phyloP scores from a whole-genome alignment of 2,113 vertebrate species.

The Spizaetus ornatus region DNA sequence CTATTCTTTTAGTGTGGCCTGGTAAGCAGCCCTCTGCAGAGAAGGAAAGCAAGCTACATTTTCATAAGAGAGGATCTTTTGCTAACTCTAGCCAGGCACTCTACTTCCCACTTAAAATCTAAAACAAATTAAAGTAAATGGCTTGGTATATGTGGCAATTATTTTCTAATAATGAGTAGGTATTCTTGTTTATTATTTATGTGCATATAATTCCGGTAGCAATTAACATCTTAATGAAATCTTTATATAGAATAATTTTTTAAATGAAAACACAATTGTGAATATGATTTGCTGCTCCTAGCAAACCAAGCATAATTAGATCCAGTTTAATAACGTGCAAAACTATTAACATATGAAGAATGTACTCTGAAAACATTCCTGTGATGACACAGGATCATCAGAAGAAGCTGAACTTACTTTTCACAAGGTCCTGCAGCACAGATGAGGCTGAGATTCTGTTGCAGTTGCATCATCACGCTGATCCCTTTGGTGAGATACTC shows the following conservation, averaged over 20 bases:
- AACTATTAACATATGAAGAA: slow-evolving; percentile 63
- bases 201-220: slow-evolving; percentile 26
- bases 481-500: neutral
- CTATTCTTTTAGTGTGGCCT: neutral
- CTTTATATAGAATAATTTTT: slow-evolving; percentile 31
- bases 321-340: slow-evolving; percentile 2
- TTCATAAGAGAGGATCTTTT: neutral
- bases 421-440: neutral
- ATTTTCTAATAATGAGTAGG: slow-evolving; percentile 34
- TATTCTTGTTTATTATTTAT: slow-evolving; percentile 57
- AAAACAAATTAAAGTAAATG: slow-evolving; percentile 24
- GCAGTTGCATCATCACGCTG: neutral
- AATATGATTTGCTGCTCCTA: slow-evolving; percentile 43
- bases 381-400: neutral
- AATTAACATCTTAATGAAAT: slow-evolving; percentile 63
- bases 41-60: neutral
- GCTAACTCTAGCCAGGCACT: neutral
- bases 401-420: slow-evolving; percentile 44
- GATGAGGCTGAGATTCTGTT: neutral
- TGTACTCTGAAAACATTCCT: slow-evolving; percentile 15
- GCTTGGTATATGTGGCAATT: slow-evolving; percentile 9
- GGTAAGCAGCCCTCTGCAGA: neutral
- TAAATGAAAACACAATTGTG: slow-evolving; percentile 41
- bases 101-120: neutral
- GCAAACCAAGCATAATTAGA: slow-evolving; percentile 62